Base-by-base conservation (phyloP, 2,797 vertebrate species). In the Cuniculus paca region DNA sequence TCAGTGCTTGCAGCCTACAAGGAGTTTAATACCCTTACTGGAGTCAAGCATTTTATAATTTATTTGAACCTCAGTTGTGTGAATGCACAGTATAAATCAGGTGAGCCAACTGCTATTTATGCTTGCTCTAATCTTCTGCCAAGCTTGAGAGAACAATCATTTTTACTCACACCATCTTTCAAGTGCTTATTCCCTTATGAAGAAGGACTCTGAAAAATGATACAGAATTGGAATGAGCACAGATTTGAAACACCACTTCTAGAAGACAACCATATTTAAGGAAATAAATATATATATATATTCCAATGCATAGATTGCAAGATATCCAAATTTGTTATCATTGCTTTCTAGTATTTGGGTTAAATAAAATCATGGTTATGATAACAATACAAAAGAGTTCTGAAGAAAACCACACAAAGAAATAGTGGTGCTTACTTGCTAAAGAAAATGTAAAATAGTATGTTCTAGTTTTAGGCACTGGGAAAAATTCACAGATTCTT, bases 11-110 rank as follows among this genome's bases (percentile, higher is more conserved):
- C 6, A 91, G 20, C 5, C 82, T 52, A 39, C 2, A 56, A 88
- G 10, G 72, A 81, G 94, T 92, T 95, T 86, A 95, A 92, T 90
- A 96, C 91, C 26, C 84, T 1, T 7, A 3, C 54, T n/a, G 48
- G 34, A 93, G 39, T 65, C 65, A 75, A 87, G 6, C 14, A 54
- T 42, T 94, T 39, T 63, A 34, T 91, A 84, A 96, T 94, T 74
- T 82, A 93, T 90, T 56, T 93, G 75, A 10, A 45, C 28, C 63
- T 65, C 22, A 8, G 81, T 39, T 34, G 5, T 60, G 34, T 60
- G 74, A 92, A 63, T 48, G 24, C 72, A 75, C 61, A 26, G 82
- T 90, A 97, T 93, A 96, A 97, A 95, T 96, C 89, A 92, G 45
- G 42, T 2, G 0, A 88, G 68, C 19, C 39, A 45, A 78, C 28